These are phyloP conservation scores for Dromius quadrimaculatus DNA, from an alignment of 2,888 invertebrate species.

Conservation along the genomic window DNA sequence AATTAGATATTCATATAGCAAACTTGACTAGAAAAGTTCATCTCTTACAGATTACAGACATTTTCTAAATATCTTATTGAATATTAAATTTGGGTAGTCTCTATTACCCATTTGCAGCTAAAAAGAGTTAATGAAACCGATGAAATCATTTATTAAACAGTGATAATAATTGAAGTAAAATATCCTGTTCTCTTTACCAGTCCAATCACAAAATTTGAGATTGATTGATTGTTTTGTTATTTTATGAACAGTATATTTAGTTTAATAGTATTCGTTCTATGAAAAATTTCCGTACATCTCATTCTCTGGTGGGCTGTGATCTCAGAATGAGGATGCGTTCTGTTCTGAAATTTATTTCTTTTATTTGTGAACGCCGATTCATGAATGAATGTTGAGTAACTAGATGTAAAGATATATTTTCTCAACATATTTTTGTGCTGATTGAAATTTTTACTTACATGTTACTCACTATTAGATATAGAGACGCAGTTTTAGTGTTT, in stretches of 20 bases:
- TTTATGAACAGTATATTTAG: slow-evolving; percentile 41
- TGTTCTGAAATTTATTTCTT: slow-evolving; percentile 27
- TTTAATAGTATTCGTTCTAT: slow-evolving; percentile 21
- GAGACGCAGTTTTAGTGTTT: slow-evolving; percentile 25
- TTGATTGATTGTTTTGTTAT: slow-evolving; percentile 44
- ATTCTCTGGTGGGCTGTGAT: slow-evolving; percentile 45
- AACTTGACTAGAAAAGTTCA: too few species aligned
- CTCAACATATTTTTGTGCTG: slow-evolving; percentile 44
- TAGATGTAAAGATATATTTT: slow-evolving; percentile 43
- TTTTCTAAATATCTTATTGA: too few species aligned
- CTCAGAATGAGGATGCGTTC: slow-evolving; percentile 36
- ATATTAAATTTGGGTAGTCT: too few species aligned
- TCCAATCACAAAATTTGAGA: slow-evolving; percentile 26
- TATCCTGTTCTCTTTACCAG: background rate
- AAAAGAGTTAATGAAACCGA: too few species aligned
- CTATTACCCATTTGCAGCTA: too few species aligned
- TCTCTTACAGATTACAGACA: too few species aligned
- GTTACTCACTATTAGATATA: slow-evolving; percentile 40
- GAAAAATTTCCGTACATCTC: slow-evolving; percentile 33
- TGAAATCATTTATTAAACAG: too few species aligned
- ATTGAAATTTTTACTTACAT: slow-evolving; percentile 25
- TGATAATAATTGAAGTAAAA: too few species aligned
- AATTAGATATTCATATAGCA: too few species aligned
- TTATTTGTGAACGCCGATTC: slow-evolving; percentile 14
- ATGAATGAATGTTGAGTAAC: slow-evolving; percentile 38